phyloP scores from a whole-genome alignment of 1,140 invertebrate genomes.

The Hypothenemus hampei region DNA sequence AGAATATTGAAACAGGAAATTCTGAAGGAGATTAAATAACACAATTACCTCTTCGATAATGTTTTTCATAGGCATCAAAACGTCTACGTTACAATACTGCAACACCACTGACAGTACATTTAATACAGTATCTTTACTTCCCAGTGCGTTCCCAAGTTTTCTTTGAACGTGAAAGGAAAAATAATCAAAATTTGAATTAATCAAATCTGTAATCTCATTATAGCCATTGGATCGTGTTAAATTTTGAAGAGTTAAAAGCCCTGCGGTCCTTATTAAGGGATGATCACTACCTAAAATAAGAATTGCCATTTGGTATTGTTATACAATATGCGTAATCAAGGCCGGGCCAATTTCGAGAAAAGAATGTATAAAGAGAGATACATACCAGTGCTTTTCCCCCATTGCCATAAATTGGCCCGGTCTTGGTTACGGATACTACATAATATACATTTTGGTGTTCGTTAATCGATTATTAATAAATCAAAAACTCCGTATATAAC shows the following conservation, averaged over 20 bases:
- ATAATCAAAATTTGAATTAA: conserved; percentile 60
- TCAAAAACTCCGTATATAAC: too few relatives aligned
- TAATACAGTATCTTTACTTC: conserved; percentile 50
- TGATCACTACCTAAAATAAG: conserved; percentile 52
- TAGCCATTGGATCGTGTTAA: conserved; percentile 51
- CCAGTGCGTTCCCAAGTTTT: conserved; percentile 54
- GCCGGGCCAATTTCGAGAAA: too few relatives aligned
- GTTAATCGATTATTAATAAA: too few relatives aligned
- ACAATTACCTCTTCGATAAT: conserved; percentile 56
- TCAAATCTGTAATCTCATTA: conserved; percentile 49
- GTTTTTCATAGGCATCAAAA: conserved; percentile 56
- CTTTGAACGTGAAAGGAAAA: conserved; percentile 59
- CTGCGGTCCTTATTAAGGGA: conserved; percentile 51
- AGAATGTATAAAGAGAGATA: too few relatives aligned
- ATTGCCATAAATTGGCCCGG: too few relatives aligned
- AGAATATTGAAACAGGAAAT: neutral
- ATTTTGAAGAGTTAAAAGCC: conserved; percentile 50
- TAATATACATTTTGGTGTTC: too few relatives aligned
- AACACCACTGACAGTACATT: conserved; percentile 59
- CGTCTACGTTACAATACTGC: conserved; percentile 55
- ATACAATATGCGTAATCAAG: neutral
- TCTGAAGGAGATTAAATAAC: neutral
- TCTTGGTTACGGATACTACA: too few relatives aligned
- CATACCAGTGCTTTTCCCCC: too few relatives aligned
- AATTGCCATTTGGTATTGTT: neutral